Conservation (phyloP, 2,888 invertebrate species). For the Morinoia aosen region DNA sequence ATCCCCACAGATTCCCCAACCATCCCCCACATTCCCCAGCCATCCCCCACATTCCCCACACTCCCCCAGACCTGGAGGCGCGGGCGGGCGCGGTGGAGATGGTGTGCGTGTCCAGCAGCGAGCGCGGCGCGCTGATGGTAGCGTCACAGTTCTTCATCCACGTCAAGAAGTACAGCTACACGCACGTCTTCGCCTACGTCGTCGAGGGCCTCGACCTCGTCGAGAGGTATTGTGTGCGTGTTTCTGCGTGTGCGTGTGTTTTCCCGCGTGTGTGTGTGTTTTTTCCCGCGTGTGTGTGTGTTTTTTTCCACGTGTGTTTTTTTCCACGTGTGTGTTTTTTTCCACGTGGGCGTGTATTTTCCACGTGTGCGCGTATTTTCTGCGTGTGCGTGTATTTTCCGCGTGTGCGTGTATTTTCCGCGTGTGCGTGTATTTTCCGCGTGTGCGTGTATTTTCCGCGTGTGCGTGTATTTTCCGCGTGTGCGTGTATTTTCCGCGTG, state of each 20-base stretch:
- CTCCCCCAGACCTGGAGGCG: slow-evolving; percentile 76
- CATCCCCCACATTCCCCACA: no score
- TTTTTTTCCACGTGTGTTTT: neutral
- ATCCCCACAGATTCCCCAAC: no score
- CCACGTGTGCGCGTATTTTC: no score
- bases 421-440: no score
- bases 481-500: no score
- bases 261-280: neutral
- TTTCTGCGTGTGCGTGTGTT: neutral
- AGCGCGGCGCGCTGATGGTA: slow-evolving; percentile 85
- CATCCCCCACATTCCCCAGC: no score
- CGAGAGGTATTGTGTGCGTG: slow-evolving; percentile 70
- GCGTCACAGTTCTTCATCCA: slow-evolving; percentile 87
- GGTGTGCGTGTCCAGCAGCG: slow-evolving; percentile 84
- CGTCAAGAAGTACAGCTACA: slow-evolving; percentile 86
- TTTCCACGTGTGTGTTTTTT: no score
- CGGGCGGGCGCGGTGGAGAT: slow-evolving; percentile 85
- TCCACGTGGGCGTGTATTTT: no score
- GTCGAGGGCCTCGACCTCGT: slow-evolving; percentile 85
- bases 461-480: no score
- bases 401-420: no score
- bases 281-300: neutral
- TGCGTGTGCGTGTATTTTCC: no score
- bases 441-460: no score
- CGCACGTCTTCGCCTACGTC: slow-evolving; percentile 85